A percentile compares a stretch with the other conserved stretches of the same genome.
Conservation (phyloP, 2,113 vertebrate genomes). For the Microtus pennsylvanicus region DNA sequence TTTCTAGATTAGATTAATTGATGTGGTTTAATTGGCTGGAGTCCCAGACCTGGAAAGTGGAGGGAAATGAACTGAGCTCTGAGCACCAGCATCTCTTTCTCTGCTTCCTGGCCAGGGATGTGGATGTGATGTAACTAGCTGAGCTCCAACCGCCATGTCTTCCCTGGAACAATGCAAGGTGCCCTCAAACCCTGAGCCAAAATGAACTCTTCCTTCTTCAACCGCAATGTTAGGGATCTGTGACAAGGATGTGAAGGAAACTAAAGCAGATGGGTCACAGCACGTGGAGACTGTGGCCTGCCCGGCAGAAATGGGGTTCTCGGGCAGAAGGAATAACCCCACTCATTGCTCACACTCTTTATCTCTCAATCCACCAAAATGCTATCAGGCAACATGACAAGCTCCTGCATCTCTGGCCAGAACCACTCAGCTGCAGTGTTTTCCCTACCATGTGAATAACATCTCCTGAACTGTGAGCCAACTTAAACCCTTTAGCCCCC, state of each 20-base stretch:
- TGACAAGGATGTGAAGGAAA: neutral
- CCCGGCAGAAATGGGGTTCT: neutral
- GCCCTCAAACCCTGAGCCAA: neutral
- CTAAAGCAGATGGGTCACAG: neutral
- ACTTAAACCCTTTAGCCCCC: neutral
- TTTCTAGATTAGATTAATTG: neutral
- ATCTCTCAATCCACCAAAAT: neutral
- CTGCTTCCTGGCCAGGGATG: neutral
- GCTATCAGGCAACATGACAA: neutral
- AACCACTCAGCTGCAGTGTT: too few relatives aligned
- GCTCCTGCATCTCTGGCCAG: neutral
- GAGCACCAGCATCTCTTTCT: too few relatives aligned
- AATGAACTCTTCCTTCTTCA: too few relatives aligned
- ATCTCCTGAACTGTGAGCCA: neutral
- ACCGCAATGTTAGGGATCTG: neutral
- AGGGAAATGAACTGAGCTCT: neutral
- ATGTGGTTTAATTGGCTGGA: too few relatives aligned
- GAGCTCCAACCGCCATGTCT: too few relatives aligned
- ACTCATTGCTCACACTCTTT: too few relatives aligned
- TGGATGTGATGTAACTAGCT: neutral
- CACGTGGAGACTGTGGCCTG: neutral
- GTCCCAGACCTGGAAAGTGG: neutral
- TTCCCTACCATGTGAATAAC: neutral
- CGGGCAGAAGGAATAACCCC: neutral
- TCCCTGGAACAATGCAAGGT: too few relatives aligned